A percentile compares a stretch with the other conserved stretches of the same genome.
phyloP scores from a whole-genome alignment of 2,797 vertebrate species.

The Amphiprion clarkii region DNA sequence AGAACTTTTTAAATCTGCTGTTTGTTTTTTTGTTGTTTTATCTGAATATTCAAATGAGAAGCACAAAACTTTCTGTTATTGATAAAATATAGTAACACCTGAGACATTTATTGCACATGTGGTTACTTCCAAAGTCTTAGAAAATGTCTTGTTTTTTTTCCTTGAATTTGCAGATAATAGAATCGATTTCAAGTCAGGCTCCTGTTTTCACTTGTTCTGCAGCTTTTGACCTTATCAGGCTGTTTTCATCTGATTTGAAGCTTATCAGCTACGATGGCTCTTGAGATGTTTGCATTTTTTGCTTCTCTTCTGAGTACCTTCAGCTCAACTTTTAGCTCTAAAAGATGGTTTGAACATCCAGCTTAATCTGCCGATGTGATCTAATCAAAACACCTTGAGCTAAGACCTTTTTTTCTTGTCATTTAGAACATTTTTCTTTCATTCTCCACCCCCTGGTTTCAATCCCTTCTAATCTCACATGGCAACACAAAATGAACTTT shows the following conservation, averaged over 20 bases:
- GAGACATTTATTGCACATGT: background rate
- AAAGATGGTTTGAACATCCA: background rate
- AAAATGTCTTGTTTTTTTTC: too few species aligned
- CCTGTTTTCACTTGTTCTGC: background rate
- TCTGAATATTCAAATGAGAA: too few species aligned
- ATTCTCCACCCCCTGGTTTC: constrained; percentile 28
- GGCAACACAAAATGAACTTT: constrained; percentile 17
- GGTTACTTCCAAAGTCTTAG: too few species aligned
- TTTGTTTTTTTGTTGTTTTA: background rate
- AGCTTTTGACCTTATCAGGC: background rate
- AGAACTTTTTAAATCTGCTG: background rate
- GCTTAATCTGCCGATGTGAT: background rate
- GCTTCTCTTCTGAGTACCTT: background rate
- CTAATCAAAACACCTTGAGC: background rate
- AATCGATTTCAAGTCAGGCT: background rate
- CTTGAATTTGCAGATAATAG: background rate
- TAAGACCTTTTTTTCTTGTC: background rate
- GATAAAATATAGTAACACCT: background rate
- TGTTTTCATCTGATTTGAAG: background rate
- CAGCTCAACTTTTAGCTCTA: background rate
- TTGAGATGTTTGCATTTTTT: background rate
- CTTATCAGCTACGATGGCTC: background rate
- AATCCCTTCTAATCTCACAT: background rate
- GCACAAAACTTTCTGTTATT: too few species aligned
- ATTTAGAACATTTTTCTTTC: constrained; percentile 3